Evolutionary conservation across 2,797 vertebrate genomes (phyloP).

Genomic region (Clarias platycephalus): DNA sequence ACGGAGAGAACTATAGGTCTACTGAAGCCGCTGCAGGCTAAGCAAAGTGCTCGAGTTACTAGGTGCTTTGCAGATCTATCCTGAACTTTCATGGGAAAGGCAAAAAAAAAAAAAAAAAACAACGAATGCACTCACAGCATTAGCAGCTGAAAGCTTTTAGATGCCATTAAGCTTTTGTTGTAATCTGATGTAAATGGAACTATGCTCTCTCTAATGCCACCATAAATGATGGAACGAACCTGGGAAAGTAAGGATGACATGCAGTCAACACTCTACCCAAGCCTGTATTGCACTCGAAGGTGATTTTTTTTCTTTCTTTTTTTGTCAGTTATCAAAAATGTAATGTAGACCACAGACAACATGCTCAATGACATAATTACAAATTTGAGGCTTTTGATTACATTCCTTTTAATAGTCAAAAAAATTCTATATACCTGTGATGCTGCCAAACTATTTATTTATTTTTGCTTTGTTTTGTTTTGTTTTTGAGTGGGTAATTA

Average conservation of each 20-base stretch:
- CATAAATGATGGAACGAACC: slow-evolving; percentile 59
- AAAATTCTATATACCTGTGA: slow-evolving; percentile 44
- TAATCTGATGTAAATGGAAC: slow-evolving; percentile 65
- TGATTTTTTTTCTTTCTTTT: slow-evolving; percentile 3
- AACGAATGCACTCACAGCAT: slow-evolving; percentile 60
- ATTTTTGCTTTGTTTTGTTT: not conserved
- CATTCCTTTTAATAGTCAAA: slow-evolving; percentile 35
- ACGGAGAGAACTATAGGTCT: slow-evolving; percentile 50
- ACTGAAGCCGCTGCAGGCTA: slow-evolving; percentile 58
- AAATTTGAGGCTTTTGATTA: slow-evolving; percentile 39
- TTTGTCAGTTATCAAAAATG: slow-evolving; percentile 25
- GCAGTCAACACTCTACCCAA: slow-evolving; percentile 24
- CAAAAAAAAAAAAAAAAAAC: slow-evolving; percentile 35
- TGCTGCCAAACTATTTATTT: slow-evolving; percentile 34
- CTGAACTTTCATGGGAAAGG: slow-evolving; percentile 59
- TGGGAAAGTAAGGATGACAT: slow-evolving; percentile 41
- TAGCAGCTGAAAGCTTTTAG: slow-evolving; percentile 62
- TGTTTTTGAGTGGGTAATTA: not conserved
- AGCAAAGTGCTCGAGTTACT: slow-evolving; percentile 43
- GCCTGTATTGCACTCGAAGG: slow-evolving; percentile 39
- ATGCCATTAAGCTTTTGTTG: slow-evolving; percentile 64
- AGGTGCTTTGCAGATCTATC: slow-evolving; percentile 58
- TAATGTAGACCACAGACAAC: slow-evolving; percentile 34
- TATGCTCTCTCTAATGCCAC: slow-evolving; percentile 65
- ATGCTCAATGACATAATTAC: slow-evolving; percentile 20